Evolutionary conservation across 2,888 invertebrate genomes (phyloP).

Genomic region (Notodonta dromedarius): DNA sequence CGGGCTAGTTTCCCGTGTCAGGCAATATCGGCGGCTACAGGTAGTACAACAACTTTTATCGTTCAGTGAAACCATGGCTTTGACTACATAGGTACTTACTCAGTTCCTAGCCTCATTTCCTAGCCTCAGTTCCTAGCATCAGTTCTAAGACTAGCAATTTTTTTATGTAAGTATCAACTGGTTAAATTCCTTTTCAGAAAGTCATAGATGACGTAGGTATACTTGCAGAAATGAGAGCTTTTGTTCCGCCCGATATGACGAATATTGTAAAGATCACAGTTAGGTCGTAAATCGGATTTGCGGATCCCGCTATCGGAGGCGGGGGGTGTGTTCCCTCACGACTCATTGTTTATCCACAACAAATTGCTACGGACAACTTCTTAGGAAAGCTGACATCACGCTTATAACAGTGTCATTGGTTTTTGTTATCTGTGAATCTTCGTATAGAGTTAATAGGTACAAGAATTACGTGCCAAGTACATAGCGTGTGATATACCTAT

Average conservation of each 20-base stretch:
- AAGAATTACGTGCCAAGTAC: background rate
- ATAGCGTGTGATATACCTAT: too few species aligned
- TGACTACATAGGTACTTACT: background rate
- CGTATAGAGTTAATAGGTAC: background rate
- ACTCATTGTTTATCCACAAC: constrained; percentile 78
- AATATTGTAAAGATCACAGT: constrained; percentile 64
- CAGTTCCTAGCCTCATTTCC: background rate
- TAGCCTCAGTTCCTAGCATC: background rate
- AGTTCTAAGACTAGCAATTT: too few species aligned
- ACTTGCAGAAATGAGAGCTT: background rate
- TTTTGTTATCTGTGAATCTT: background rate
- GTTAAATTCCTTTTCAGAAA: background rate
- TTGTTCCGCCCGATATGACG: constrained; percentile 27
- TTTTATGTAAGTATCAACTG: too few species aligned
- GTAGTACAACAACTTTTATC: background rate
- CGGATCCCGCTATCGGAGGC: constrained; percentile 67
- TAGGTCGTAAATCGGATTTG: constrained; percentile 71
- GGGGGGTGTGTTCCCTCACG: constrained; percentile 74
- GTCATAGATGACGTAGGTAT: background rate
- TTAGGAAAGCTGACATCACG: constrained; percentile 59
- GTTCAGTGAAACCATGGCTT: background rate
- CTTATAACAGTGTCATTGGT: constrained; percentile 1
- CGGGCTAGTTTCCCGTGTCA: background rate
- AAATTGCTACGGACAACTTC: constrained; percentile 71
- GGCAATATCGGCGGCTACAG: background rate